Evolutionary conservation across 2,113 vertebrate genomes (phyloP).

Genomic region (Pygoscelis antarcticus): DNA sequence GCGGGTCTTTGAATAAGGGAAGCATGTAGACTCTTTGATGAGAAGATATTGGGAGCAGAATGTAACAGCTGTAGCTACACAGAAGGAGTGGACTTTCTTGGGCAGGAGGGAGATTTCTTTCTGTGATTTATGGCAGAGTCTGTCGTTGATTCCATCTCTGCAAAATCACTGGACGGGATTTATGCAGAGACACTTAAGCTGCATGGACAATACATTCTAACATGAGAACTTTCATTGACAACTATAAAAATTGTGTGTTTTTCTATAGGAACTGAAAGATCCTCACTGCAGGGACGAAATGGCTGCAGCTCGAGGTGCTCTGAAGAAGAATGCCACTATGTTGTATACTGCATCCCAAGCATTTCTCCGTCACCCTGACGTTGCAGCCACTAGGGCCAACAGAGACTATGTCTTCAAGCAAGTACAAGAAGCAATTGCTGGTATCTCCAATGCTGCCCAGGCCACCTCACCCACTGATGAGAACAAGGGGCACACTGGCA

Average conservation of each 20-base stretch:
- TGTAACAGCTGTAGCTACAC: background rate
- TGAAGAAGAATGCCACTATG: slow-evolving; percentile 99
- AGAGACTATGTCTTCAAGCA: slow-evolving; percentile 98
- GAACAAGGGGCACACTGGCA: slow-evolving; percentile 94
- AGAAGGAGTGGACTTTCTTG: background rate
- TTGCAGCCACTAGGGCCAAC: slow-evolving; percentile 95
- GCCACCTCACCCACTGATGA: slow-evolving; percentile 94
- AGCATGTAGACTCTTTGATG: background rate
- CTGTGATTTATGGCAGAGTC: background rate
- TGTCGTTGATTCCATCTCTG: background rate
- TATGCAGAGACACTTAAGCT: background rate
- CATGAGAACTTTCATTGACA: fast-evolving
- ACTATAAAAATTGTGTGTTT: fast-evolving
- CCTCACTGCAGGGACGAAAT: slow-evolving; percentile 97
- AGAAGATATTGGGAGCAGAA: background rate
- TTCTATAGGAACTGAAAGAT: slow-evolving; percentile 90
- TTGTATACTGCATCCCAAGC: slow-evolving; percentile 96
- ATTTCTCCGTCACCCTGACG: slow-evolving; percentile 94
- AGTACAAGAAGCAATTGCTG: slow-evolving; percentile 96
- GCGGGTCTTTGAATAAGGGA: background rate
- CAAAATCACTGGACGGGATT: fast-evolving
- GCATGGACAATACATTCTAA: fast-evolving
- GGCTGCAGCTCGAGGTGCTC: slow-evolving; percentile 93
- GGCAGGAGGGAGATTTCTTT: background rate
- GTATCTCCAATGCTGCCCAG: slow-evolving; percentile 95